A percentile compares a stretch with the other conserved stretches of the same genome.
phyloP scores from a whole-genome alignment of 1,140 invertebrate genomes.

The Ylistrum balloti region DNA sequence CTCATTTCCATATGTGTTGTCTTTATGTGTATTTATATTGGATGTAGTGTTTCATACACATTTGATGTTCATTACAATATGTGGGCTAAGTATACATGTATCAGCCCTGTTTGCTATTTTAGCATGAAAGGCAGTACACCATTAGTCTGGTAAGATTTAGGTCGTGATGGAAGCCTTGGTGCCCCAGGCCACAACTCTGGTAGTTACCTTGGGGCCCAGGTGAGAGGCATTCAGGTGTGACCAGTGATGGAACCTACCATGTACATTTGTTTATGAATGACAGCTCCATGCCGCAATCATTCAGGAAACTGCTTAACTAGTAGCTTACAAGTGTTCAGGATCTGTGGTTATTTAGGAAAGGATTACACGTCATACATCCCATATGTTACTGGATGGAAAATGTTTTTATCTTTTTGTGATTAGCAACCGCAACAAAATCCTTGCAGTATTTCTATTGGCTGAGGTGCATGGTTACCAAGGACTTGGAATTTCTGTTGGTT shows the following conservation, averaged over 20 bases:
- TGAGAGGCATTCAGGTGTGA: slow-evolving; percentile 13
- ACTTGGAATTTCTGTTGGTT: too few species aligned
- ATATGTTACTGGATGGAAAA: neutral
- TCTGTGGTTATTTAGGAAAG: neutral
- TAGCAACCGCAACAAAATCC: neutral
- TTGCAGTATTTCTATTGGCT: neutral
- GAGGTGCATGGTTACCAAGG: neutral
- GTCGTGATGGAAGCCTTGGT: neutral
- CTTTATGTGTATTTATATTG: neutral
- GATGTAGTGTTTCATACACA: neutral
- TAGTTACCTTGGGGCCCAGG: neutral
- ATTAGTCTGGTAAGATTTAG: neutral
- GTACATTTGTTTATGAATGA: slow-evolving; percentile 35
- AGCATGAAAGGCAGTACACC: neutral
- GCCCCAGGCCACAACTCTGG: neutral
- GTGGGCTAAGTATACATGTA: neutral
- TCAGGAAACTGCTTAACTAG: slow-evolving; percentile 3
- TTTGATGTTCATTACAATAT: neutral
- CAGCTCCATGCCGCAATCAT: slow-evolving; percentile 20
- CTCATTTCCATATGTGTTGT: neutral
- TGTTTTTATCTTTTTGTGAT: too few species aligned
- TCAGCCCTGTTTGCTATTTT: neutral
- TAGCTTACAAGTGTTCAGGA: neutral
- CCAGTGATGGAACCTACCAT: neutral
- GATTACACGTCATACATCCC: neutral